These are phyloP conservation scores for Elmis aenea DNA, from an alignment of 2,888 invertebrate species.

Conservation along the genomic window DNA sequence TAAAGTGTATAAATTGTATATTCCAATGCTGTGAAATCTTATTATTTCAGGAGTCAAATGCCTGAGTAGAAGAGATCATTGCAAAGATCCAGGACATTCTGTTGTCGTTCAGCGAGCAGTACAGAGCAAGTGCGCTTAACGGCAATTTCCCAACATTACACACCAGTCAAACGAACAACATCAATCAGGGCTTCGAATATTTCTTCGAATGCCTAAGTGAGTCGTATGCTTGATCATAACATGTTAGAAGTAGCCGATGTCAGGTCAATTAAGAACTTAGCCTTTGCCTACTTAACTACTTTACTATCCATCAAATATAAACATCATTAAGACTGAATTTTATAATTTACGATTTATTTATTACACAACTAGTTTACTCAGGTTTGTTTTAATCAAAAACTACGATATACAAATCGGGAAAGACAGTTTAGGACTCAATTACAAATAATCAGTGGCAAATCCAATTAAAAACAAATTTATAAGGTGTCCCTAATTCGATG, in stretches of 20 bases:
- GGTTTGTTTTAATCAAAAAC: neutral
- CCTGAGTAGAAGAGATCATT: slow-evolving; percentile 86
- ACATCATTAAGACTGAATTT: slow-evolving; percentile 13
- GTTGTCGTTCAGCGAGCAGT: slow-evolving; percentile 68
- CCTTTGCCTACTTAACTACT: slow-evolving; percentile 16
- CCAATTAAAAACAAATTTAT: no score
- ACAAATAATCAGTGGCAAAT: no score
- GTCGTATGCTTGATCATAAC: slow-evolving; percentile 54
- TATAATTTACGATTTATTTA: slow-evolving; percentile 4
- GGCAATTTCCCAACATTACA: slow-evolving; percentile 36
- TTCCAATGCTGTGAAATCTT: no score
- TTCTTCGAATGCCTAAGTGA: slow-evolving; percentile 62
- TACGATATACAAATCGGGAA: neutral
- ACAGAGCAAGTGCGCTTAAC: slow-evolving; percentile 49
- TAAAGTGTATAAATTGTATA: neutral
- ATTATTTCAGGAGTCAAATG: slow-evolving; percentile 71
- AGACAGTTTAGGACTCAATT: no score
- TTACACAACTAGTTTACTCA: slow-evolving; percentile 1
- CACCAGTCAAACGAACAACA: slow-evolving; percentile 45
- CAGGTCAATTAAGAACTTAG: slow-evolving; percentile 19
- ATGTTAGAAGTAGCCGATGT: slow-evolving; percentile 12
- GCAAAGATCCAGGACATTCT: slow-evolving; percentile 76
- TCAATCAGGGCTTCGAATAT: slow-evolving; percentile 56
- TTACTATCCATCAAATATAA: slow-evolving; percentile 7
- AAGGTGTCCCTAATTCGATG: no score